Base-by-base conservation (phyloP, 2,888 invertebrate species). In the Drosophila kanekoi region DNA sequence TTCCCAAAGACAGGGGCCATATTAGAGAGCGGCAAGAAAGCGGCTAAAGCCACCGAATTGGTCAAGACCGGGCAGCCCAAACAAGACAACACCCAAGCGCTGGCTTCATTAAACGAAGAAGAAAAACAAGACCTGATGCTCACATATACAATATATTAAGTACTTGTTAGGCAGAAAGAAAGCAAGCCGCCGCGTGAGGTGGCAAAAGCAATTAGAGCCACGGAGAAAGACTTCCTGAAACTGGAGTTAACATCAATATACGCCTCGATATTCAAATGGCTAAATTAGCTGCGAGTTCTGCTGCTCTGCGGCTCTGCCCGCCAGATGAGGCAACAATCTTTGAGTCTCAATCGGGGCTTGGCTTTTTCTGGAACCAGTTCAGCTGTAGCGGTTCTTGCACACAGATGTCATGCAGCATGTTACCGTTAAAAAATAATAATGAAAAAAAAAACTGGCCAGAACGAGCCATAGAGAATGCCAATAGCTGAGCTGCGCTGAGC, bases 381-480 rank as follows among this genome's bases (percentile, higher is more conserved):
- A 47, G 41, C 40, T 45, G 40, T 84, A 82, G 86, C 83, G 83
- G 83, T 81, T 62, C 65, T 73, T 64, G 8, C 41, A 18, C 41
- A n/a, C 10, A 72, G 53, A 67, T 72, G 77, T 73, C 86, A 72
- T 86, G 84, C 87, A 84, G 80, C 84, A 68, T 69, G 62, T 75
- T 81, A 83, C 88, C 90, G 90, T 89, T 89, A 89, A 77, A 77
- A 80, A 77, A 78, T 83, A 78, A 89, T 82, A 89, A 83, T 74
- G 71, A 67, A 78, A 70, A 35, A 67, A 78, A 70, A 35, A 74
- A 40, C 33, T 11, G 18, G 33, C 6, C 14, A 23, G n/a, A 28
- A 37, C 47, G 35, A 62, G 58, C 63, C 38, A 10, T 9, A 23
- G 52, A 67, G 86, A 86, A 77, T 86, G 77, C 74, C 82, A 73